Conservation (phyloP, 2,797 vertebrate species). For the Artibeus lituratus region DNA sequence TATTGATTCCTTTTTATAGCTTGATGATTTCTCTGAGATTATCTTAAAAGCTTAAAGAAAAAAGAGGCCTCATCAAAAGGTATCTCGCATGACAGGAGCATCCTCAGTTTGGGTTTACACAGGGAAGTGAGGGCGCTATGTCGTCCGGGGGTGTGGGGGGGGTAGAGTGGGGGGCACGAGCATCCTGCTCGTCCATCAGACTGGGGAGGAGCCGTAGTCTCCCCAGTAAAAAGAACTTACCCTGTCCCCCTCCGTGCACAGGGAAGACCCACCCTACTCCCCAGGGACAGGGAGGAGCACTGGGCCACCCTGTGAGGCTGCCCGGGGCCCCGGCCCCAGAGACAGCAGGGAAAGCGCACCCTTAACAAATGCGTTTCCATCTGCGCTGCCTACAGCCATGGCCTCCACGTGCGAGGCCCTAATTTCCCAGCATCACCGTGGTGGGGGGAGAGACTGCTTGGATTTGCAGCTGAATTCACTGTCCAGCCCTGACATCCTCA, state of each 20-base stretch:
- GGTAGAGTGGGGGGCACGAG: neutral
- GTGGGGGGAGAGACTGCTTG: neutral
- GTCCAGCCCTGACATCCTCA: constrained; percentile 60
- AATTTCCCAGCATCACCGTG: neutral
- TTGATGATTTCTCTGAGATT: constrained; percentile 88
- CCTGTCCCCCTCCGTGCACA: neutral
- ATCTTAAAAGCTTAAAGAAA: constrained; percentile 87
- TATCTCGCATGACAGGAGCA: constrained; percentile 76
- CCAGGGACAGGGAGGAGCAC: neutral
- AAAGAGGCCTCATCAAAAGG: constrained; percentile 83
- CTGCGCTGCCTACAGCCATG: neutral
- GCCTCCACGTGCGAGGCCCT: neutral
- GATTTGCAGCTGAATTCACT: constrained; percentile 48
- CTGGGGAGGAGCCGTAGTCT: neutral
- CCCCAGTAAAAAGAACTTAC: neutral
- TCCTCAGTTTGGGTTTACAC: constrained; percentile 66
- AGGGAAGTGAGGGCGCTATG: constrained; percentile 29
- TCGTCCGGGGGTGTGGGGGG: neutral
- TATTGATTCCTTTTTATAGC: constrained; percentile 88
- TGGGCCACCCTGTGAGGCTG: fast-evolving
- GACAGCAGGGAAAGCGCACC: fast-evolving
- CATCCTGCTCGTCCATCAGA: neutral
- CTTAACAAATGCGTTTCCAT: neutral
- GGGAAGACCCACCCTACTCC: neutral
- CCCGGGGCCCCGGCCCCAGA: neutral